Percentiles rank a stretch among this genome's conserved stretches.
Conservation (phyloP, 2,113 vertebrate species). For the Petrocephalus zakoni region DNA sequence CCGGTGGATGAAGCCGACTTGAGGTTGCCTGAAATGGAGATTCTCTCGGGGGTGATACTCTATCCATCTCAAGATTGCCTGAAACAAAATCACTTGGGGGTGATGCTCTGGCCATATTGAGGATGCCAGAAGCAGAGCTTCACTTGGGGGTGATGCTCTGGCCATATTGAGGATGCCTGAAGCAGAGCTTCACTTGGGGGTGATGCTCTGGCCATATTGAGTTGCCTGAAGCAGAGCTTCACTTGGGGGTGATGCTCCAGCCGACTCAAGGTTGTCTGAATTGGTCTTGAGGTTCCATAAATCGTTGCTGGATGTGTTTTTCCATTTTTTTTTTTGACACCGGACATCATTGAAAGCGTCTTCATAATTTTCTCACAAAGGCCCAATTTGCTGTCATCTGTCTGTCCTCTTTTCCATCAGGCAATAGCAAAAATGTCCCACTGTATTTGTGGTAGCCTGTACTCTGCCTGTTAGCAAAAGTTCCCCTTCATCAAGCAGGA, state of each 20-base stretch:
- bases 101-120: constrained; percentile 46
- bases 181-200: constrained; percentile 44
- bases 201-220: constrained; percentile 32
- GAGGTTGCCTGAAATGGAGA: constrained; percentile 51
- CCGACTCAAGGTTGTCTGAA: constrained; percentile 57
- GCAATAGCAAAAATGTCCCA: neutral
- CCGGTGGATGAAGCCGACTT: constrained; percentile 26
- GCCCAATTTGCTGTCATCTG: neutral
- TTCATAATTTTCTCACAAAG: neutral
- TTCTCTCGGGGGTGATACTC: constrained; percentile 18
- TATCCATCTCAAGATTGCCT: constrained; percentile 56
- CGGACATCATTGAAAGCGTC: neutral
- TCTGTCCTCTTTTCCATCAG: neutral
- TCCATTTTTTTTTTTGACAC: neutral
- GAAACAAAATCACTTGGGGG: constrained; percentile 44
- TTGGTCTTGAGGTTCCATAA: constrained; percentile 54
- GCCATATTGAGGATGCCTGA: constrained; percentile 47
- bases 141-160: neutral
- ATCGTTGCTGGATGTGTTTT: too few relatives aligned
- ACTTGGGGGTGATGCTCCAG: constrained; percentile 23
- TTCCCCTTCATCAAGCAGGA: neutral
- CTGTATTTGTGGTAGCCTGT: neutral
- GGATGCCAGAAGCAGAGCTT: constrained; percentile 55
- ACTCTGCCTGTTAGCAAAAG: neutral
- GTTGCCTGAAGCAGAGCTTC: constrained; percentile 53